Base-by-base conservation (phyloP, 2,113 vertebrate genomes). In the Saccopteryx leptura region DNA sequence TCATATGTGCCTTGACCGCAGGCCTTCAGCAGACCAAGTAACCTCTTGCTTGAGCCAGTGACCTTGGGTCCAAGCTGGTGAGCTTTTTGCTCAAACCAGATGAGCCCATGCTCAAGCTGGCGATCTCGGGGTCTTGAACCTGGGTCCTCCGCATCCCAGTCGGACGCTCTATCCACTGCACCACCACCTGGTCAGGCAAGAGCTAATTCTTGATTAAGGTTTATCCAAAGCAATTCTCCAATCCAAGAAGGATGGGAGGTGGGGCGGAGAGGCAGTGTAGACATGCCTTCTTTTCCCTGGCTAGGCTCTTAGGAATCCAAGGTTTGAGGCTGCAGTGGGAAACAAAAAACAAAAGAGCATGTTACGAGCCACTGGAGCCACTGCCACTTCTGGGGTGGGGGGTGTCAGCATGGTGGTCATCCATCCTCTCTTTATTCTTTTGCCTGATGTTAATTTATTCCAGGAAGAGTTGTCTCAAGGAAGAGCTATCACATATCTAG, bases 211-310 rank as follows among this genome's bases (percentile, higher is more conserved):
- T 82, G 31, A 72, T 82, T 74, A 46, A 46, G 46, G 68, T 72
- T 72, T 82, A 61, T 61, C 66, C 89, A 91, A 78, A 96, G 88
- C 54, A 81, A 17, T 65, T 54, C 61, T 92, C 19, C 8, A 80
- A 28, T 17, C 56, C 71, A 65, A 92, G 91, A 74, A 74, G 50
- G n/a, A 60, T 66, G 9, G 8, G n/a, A 19, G 12, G 1, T 2
- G 28, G 2, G 50, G 17, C 0, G 18, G 13, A 33, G 28, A 31
- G 26, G 8, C 1, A 1, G 46, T 28, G 48, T 33, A n/a, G 31
- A 15, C 1, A 5, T 11, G 19, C 46, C 88, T 89, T 85, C 26
- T 81, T 68, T 50, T 74, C 71, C 61, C 72, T 46, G 7, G 4
- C 68, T 17, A 28, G 50, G 18, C 58, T 91, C 69, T 13, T 12